Percentiles rank a stretch among this genome's conserved stretches.
phyloP scores from a whole-genome alignment of 2,888 invertebrate species.

The Agrotis puta region DNA sequence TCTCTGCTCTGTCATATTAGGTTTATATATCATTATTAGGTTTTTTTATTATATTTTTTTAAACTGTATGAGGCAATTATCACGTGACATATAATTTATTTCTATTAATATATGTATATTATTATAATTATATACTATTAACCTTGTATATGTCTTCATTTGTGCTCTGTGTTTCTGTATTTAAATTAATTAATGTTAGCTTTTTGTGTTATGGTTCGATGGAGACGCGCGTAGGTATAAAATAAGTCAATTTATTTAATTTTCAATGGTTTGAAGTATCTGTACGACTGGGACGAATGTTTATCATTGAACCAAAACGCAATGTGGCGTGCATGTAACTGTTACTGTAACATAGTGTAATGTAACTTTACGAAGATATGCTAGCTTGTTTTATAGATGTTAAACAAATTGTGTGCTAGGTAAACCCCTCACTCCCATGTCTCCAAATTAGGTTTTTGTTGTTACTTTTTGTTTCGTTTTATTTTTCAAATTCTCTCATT shows the following conservation, averaged over 20 bases:
- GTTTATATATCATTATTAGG: constrained; percentile 90
- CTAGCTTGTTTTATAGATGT: constrained; percentile 90
- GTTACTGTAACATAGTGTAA: constrained; percentile 89
- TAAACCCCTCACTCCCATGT: constrained; percentile 84
- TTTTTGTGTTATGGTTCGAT: constrained; percentile 90
- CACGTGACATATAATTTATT: constrained; percentile 87
- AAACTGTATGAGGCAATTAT: constrained; percentile 90
- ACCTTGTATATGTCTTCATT: constrained; percentile 90
- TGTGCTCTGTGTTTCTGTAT: constrained; percentile 90
- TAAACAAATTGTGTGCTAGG: constrained; percentile 85
- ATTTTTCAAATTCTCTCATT: constrained; percentile 71
- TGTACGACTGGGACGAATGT: constrained; percentile 69
- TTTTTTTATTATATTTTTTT: constrained; percentile 81
- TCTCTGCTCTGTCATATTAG: constrained; percentile 92
- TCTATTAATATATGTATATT: constrained; percentile 79
- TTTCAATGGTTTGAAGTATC: constrained; percentile 70
- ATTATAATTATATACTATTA: constrained; percentile 84
- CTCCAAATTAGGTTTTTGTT: constrained; percentile 81
- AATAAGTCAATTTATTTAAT: constrained; percentile 62
- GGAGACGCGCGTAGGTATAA: constrained; percentile 77
- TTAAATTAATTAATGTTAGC: constrained; percentile 88
- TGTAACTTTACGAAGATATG: constrained; percentile 85
- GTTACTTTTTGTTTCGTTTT: constrained; percentile 71
- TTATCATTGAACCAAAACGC: constrained; percentile 90
- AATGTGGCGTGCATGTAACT: constrained; percentile 89